These are phyloP conservation scores for Polypedilum vanderplanki DNA, from an alignment of 1,140 invertebrate genomes.

Conservation along the genomic window DNA sequence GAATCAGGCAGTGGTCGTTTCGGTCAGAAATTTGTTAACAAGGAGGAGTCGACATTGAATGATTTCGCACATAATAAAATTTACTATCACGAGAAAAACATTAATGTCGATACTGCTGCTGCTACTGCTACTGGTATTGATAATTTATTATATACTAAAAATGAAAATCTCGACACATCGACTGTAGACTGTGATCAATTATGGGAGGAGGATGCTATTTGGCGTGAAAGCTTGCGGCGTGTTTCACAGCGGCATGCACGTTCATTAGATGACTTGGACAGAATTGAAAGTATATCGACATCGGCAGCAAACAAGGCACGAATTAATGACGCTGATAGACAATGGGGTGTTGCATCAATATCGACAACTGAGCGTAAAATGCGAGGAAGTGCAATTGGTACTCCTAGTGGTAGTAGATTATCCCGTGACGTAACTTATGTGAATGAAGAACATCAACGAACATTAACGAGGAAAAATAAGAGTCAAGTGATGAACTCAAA, in stretches of 20 bases:
- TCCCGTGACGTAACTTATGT: conserved; percentile 65
- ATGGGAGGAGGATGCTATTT: conserved; percentile 75
- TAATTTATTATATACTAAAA: conserved; percentile 37
- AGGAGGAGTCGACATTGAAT: not conserved
- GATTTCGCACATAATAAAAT: conserved; percentile 1
- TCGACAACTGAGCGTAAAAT: conserved; percentile 30
- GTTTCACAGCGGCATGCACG: conserved; percentile 72
- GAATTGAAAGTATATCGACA: conserved; percentile 37
- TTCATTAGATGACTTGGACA: conserved; percentile 70
- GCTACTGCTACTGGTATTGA: conserved; percentile 32
- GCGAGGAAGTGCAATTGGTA: conserved; percentile 30
- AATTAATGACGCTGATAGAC: conserved; percentile 27
- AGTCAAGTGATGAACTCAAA: conserved; percentile 32
- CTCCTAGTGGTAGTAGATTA: conserved; percentile 43
- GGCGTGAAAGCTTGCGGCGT: conserved; percentile 68
- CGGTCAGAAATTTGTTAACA: conserved; percentile 34
- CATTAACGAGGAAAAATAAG: conserved; percentile 30
- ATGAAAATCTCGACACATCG: conserved; percentile 37
- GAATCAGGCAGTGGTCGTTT: conserved; percentile 51
- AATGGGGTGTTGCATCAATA: not conserved
- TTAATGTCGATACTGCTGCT: conserved; percentile 31
- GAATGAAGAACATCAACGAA: conserved; percentile 45
- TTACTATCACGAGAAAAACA: conserved; percentile 29
- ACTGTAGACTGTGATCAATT: conserved; percentile 54
- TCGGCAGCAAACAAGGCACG: not conserved